Base-by-base conservation (phyloP, 2,113 vertebrate species). In the Phalacrocorax brasilianus region DNA sequence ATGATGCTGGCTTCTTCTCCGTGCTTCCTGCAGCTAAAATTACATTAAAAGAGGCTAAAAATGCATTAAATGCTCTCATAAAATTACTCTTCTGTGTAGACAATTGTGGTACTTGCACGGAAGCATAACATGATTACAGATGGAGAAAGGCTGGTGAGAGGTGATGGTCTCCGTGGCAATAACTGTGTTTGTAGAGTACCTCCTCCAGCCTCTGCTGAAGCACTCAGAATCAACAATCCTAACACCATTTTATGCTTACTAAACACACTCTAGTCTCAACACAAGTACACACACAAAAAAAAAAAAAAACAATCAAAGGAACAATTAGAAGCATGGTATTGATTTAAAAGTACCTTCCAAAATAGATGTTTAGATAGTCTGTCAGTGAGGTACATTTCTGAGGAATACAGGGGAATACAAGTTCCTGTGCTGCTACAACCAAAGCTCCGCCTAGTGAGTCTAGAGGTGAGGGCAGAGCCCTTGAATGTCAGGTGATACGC, bases 11-110 rank as follows among this genome's bases (percentile, higher is more conserved):
- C 55, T 73, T 32, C 87, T 88, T 75, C 45, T 77, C 42, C 4
- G 3, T 88, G 38, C 86, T 96, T 95, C 70, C 84, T 90, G 67
- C 44, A 91, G 88, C 84, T 94, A 78, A 92, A 94, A 85, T 77
- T 79, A 71, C 82, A 63, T 72, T 91, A 72, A 58, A 89, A 88
- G 49, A 73, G 45, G 20, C 52, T 91, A 63, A 93, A 97, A 93
- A 87, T 62, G 27, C 68, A 76, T 66, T 93, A 78, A 92, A 86
- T 4, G 1, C 24, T 62, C 77, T 82, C 89, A 75, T 87, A 87
- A 95, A 95, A 91, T 93, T 58, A 75, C 44, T 94, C 56, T 84
- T 90, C 65, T 81, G 12, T 85, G 19, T 68, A 89, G 84, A 78
- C 56, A 92, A 81, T 75, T 91, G 33, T 11, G 14, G 49, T 78